These are phyloP conservation scores for Gallinago undulata DNA, from an alignment of 2,113 vertebrate genomes.

Conservation along the genomic window DNA sequence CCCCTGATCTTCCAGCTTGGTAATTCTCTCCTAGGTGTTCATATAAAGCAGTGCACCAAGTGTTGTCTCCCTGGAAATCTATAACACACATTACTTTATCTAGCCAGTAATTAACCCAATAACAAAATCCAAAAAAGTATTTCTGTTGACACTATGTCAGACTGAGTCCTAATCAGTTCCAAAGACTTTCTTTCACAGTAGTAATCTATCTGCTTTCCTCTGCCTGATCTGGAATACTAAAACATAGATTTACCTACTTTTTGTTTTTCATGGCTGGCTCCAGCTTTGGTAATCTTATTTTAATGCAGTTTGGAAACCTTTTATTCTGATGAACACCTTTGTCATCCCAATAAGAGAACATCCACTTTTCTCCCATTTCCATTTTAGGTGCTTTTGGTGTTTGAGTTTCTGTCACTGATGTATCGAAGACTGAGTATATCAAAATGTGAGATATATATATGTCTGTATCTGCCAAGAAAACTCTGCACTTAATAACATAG, in stretches of 20 bases:
- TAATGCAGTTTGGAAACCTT: neutral
- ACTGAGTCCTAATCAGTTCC: neutral
- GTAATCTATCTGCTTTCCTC: neutral
- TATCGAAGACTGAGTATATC: neutral
- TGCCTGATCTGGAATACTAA: neutral
- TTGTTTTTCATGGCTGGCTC: neutral
- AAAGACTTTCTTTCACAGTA: neutral
- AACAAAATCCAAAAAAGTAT: neutral
- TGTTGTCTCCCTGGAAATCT: neutral
- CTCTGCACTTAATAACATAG: neutral
- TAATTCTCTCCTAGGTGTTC: neutral
- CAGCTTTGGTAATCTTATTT: neutral
- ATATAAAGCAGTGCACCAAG: neutral
- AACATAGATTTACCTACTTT: neutral
- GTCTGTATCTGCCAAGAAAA: neutral
- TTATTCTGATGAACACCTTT: neutral
- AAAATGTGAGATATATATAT: neutral
- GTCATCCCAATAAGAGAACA: neutral
- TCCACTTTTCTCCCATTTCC: neutral
- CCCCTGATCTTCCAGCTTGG: neutral
- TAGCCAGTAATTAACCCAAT: neutral
- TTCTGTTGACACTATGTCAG: neutral
- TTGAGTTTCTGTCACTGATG: neutral
- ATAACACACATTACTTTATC: neutral
- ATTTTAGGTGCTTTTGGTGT: neutral